Evolutionary conservation across 2,888 invertebrate genomes (phyloP).

Genomic region (Linyphia triangularis): DNA sequence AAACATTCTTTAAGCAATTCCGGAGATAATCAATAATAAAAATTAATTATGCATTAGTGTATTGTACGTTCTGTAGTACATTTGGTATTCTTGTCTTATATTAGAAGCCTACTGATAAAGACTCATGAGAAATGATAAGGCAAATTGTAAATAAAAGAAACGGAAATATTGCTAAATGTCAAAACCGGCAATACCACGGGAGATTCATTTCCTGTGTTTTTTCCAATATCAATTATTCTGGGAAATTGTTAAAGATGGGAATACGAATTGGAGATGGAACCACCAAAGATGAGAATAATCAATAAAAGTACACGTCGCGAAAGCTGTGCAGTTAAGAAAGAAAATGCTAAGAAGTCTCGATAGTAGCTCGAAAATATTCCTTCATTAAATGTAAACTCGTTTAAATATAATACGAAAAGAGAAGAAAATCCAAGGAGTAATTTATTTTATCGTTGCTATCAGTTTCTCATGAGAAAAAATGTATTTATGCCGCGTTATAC

Average conservation of each 20-base stretch:
- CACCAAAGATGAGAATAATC: background rate
- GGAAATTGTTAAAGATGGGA: conserved; percentile 34
- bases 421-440: conserved; percentile 23
- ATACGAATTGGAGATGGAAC: conserved; percentile 29
- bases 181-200: background rate
- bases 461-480: conserved; percentile 8
- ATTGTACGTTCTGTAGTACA: too few species aligned
- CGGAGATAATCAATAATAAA: too few species aligned
- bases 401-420: background rate
- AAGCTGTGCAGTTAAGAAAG: too few species aligned
- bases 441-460: conserved; percentile 49
- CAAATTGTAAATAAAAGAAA: background rate
- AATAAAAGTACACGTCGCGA: conserved; percentile 17
- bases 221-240: conserved; percentile 54
- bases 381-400: conserved; percentile 17
- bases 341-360: too few species aligned
- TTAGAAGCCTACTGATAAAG: background rate
- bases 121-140: background rate
- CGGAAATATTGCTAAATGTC: conserved; percentile 20
- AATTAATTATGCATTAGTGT: too few species aligned
- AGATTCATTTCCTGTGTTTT: conserved; percentile 22
- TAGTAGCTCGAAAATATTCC: background rate
- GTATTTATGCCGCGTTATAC: conserved; percentile 27
- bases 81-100: background rate
- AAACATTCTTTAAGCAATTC: too few species aligned